Evolutionary conservation across 1,140 invertebrate species (phyloP).

Genomic region (Micrasema longulum): DNA sequence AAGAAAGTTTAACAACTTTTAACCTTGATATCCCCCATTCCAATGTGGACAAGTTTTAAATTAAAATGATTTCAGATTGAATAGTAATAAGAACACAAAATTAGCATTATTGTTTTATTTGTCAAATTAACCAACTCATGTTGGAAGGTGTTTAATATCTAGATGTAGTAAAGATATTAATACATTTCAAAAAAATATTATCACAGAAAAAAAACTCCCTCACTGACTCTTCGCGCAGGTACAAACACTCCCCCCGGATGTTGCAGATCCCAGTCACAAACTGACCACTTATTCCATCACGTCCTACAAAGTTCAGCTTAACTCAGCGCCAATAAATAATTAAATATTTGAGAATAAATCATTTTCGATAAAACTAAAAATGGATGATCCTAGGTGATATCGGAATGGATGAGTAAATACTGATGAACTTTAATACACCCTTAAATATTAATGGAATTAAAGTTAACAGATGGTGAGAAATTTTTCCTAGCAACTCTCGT

Average conservation of each 20-base stretch:
- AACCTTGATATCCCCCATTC: too few species aligned
- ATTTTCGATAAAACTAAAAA: constrained; percentile 14
- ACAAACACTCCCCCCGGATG: neutral
- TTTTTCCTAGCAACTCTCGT: constrained; percentile 5
- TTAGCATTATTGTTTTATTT: constrained; percentile 47
- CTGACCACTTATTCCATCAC: too few species aligned
- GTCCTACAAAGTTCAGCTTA: constrained; percentile 1
- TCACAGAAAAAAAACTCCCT: constrained; percentile 36
- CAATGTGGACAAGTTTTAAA: too few species aligned
- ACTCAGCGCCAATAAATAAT: constrained; percentile 28
- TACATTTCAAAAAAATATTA: constrained; percentile 53
- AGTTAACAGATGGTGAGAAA: constrained; percentile 5
- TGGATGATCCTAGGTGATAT: constrained; percentile 17
- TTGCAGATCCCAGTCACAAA: neutral
- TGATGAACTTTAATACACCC: constrained; percentile 11
- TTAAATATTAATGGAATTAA: constrained; percentile 21
- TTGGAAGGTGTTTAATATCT: constrained; percentile 33
- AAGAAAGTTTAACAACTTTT: too few species aligned
- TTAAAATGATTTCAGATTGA: too few species aligned
- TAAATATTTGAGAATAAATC: constrained; percentile 30
- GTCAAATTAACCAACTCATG: constrained; percentile 34
- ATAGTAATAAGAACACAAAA: too few species aligned
- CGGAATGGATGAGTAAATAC: constrained; percentile 25
- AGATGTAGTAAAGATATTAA: constrained; percentile 31
- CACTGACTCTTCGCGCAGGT: neutral